phyloP scores from a whole-genome alignment of 2,888 invertebrate genomes.

The Ophion slaviceki region DNA sequence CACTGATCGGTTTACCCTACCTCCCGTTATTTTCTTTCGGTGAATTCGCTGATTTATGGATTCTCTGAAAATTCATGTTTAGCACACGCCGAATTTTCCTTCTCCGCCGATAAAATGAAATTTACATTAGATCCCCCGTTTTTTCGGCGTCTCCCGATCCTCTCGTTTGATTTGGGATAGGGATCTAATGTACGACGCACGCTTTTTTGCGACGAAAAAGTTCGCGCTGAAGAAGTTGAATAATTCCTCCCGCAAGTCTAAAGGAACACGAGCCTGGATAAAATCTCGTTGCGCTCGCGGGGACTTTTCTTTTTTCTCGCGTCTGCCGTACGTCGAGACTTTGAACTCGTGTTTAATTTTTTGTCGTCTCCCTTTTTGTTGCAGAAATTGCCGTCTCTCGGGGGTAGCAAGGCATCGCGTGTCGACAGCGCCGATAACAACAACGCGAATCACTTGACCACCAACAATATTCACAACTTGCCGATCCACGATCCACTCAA shows the following conservation, averaged over 20 bases:
- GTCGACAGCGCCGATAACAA: slow-evolving; percentile 81
- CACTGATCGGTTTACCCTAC: too few relatives aligned
- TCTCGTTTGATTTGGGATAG: neutral
- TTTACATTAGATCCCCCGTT: too few relatives aligned
- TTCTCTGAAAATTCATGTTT: too few relatives aligned
- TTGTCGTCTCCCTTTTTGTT: slow-evolving; percentile 46
- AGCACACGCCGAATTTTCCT: neutral
- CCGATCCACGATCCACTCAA: slow-evolving; percentile 79
- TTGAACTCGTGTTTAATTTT: slow-evolving; percentile 12
- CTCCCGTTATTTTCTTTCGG: neutral
- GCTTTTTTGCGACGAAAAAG: neutral
- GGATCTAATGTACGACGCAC: neutral
- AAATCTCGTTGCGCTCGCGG: slow-evolving; percentile 33
- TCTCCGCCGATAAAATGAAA: neutral
- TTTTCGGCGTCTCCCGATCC: neutral
- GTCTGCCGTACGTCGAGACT: slow-evolving; percentile 7
- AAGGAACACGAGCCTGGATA: slow-evolving; percentile 13
- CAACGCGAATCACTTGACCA: slow-evolving; percentile 80
- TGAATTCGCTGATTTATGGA: too few relatives aligned
- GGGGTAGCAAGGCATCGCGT: slow-evolving; percentile 79
- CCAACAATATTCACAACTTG: slow-evolving; percentile 80
- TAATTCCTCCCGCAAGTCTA: neutral
- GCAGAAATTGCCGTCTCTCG: slow-evolving; percentile 81
- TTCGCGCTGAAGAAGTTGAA: neutral
- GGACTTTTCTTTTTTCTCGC: slow-evolving; percentile 10